Base-by-base conservation (phyloP, 2,797 vertebrate species). In the Cyprinodon diabolis region DNA sequence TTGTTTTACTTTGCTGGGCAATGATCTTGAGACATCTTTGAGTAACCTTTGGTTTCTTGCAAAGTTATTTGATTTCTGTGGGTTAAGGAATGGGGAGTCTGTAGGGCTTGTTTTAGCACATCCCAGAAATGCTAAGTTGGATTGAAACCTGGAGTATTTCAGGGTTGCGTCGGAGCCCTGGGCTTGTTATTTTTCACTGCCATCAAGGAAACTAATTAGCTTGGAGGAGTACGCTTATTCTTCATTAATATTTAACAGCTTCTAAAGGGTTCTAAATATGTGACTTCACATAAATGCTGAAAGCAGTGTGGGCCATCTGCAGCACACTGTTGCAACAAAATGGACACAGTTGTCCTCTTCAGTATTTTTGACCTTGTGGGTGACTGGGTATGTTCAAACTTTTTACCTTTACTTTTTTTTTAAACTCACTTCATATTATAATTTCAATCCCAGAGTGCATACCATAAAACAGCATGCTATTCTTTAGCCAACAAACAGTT, bases 401-500 rank as follows among this genome's bases (percentile, higher is more conserved):
- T 67, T 74, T 9, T 12, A 10, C 12, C 11, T 43, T 47, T 73
- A 17, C 13, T 10, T 25, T 21, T 47, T 55, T 13, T 72, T 23
- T 65, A 9, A 19, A n/a, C 17, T 67, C 19, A 48, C 51, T 66
- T 66, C 17, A n/a, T 10, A 49, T 47, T 30, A 47, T 55, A 3
- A 19, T 54, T 57, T 66, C 23, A 30, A n/a, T 54, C 49, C 66
- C 35, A 17, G 40, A 51, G 4, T 70, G 48, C 14, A 37, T 49
- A 70, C 69, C 10, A 21, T 47, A 25, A 75, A 35, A 23, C 72
- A 48, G 49, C 70, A 72, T 80, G 47, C 67, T 77, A 11, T 60
- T 74, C 52, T 78, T 54, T 11, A 2, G 30, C 65, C 58, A 74
- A 65, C 30, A 43, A 60, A 51, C 67, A 21, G 51, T 57, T 58